phyloP scores from a whole-genome alignment of 2,113 vertebrate species.

The Oreochromis spilurus region DNA sequence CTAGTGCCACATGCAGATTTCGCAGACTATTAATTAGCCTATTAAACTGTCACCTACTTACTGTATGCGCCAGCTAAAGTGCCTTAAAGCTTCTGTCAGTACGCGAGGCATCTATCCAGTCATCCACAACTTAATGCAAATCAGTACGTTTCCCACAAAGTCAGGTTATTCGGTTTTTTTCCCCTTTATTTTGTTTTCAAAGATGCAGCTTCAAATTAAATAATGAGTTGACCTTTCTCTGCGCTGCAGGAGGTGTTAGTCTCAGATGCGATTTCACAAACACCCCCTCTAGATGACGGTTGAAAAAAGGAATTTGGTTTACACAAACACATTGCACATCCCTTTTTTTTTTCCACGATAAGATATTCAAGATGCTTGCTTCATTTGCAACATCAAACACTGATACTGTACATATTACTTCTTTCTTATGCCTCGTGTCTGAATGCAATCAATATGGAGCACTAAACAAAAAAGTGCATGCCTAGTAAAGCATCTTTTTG shows the following conservation, averaged over 20 bases:
- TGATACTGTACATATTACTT: neutral
- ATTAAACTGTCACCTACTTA: neutral
- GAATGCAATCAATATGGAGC: neutral
- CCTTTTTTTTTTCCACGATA: neutral
- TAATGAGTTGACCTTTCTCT: slow-evolving; percentile 31
- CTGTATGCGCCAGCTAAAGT: neutral
- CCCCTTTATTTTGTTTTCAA: slow-evolving; percentile 13
- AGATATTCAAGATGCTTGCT: neutral
- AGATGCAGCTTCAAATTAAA: neutral
- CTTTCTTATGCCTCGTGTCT: neutral
- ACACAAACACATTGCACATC: neutral
- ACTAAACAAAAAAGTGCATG: neutral
- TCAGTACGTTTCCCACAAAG: neutral
- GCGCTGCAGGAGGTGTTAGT: neutral
- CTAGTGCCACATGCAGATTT: neutral
- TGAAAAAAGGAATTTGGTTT: neutral
- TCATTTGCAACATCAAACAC: neutral
- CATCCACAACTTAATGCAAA: neutral
- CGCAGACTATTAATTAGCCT: slow-evolving; percentile 16
- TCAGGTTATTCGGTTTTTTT: neutral
- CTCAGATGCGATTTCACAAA: neutral
- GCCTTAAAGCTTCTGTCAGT: neutral
- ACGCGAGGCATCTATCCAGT: neutral
- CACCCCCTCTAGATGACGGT: neutral
- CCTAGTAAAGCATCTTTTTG: neutral